Conservation (phyloP, 1,140 invertebrate species). For the Alviniconcha marisindica region DNA sequence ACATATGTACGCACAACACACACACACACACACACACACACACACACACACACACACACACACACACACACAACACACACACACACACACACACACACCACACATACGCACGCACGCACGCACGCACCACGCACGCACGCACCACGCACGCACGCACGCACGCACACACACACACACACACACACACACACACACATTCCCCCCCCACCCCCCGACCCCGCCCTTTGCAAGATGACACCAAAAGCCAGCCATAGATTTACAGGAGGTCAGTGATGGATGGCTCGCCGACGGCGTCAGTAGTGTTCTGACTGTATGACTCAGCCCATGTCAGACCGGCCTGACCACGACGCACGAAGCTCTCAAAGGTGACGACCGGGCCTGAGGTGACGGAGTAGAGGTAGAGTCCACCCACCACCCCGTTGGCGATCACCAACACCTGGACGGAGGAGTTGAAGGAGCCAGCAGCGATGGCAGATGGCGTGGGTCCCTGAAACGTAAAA, state of each 20-base stretch:
- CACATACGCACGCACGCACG: too few relatives aligned
- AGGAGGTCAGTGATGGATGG: conserved; percentile 8
- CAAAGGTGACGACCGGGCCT: conserved; percentile 12
- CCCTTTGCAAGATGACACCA: too few relatives aligned
- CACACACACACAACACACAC: too few relatives aligned
- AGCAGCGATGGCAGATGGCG: conserved; percentile 33
- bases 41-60: too few relatives aligned
- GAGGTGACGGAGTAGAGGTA: conserved; percentile 32
- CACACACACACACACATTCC: neutral
- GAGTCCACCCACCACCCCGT: conserved; percentile 39
- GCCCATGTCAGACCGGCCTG: conserved; percentile 31
- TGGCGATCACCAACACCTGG: conserved; percentile 35
- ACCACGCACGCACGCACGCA: neutral
- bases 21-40: too few relatives aligned
- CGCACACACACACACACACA: neutral
- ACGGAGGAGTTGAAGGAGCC: neutral
- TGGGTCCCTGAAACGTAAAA: conserved; percentile 19
- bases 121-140: too few relatives aligned
- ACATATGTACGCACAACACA: too few relatives aligned
- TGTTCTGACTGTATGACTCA: neutral
- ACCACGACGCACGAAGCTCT: conserved; percentile 8
- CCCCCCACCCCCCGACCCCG: too few relatives aligned
- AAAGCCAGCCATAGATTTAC: conserved; percentile 5
- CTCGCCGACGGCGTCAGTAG: conserved; percentile 36
- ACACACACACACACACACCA: too few relatives aligned